These are phyloP conservation scores for Odocoileus virginianus DNA, from an alignment of 2,113 vertebrate genomes.

Conservation along the genomic window DNA sequence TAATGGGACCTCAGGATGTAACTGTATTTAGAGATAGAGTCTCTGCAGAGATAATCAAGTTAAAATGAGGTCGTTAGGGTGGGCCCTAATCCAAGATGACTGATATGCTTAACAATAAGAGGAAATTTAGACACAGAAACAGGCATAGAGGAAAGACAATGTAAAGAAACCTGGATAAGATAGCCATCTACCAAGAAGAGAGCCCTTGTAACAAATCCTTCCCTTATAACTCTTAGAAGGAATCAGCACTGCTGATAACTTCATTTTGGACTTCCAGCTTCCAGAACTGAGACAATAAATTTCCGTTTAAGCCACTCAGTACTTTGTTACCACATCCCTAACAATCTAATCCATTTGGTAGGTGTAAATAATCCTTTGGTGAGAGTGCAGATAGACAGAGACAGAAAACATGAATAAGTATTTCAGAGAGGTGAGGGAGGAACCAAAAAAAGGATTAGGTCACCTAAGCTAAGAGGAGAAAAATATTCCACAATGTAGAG, in stretches of 20 bases:
- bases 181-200: not conserved
- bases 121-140: not conserved
- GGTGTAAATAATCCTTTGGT: not conserved
- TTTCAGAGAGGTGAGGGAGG: not conserved
- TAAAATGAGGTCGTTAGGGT: not conserved
- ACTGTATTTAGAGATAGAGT: not conserved
- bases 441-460: not conserved
- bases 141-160: not conserved
- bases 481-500: not conserved
- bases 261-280: not conserved
- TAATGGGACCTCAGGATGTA: not conserved
- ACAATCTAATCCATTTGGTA: not conserved
- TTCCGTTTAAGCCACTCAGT: not conserved
- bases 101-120: not conserved
- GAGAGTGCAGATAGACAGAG: not conserved
- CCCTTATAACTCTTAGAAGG: not conserved
- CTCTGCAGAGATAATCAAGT: not conserved
- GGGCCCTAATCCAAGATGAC: not conserved
- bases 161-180: not conserved
- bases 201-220: not conserved
- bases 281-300: not conserved
- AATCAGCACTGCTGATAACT: too few relatives aligned
- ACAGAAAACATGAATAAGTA: not conserved
- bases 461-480: not conserved
- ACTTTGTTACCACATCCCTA: not conserved